phyloP scores from a whole-genome alignment of 1,140 invertebrate species.

The Hyposmocoma kahamanoa region DNA sequence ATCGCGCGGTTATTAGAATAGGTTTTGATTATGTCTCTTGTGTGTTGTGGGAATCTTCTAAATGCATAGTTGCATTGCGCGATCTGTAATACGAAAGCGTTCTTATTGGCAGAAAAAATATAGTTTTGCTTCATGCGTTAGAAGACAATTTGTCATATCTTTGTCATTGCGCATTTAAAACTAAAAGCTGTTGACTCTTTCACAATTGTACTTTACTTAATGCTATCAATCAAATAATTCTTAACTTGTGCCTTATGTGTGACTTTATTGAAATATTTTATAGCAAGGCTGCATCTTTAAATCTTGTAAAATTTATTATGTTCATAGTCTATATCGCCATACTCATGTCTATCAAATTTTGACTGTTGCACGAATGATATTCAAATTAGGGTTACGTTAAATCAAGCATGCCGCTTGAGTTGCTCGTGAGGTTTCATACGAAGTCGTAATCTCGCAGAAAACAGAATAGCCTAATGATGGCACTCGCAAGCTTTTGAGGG shows the following conservation, averaged over 20 bases:
- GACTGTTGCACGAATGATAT: not conserved
- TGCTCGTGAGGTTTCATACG: not conserved
- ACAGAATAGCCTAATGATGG: not conserved
- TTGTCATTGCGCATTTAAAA: no score
- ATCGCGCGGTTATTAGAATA: conserved; percentile 13
- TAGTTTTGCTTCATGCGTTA: no score
- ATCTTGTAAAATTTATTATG: not conserved
- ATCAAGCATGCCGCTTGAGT: not conserved
- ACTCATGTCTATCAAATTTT: not conserved
- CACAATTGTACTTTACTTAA: no score
- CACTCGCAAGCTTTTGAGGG: not conserved
- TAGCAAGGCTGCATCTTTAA: not conserved
- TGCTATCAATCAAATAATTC: no score
- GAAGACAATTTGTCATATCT: no score
- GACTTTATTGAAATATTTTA: not conserved
- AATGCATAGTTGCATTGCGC: no score
- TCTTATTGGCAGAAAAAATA: no score
- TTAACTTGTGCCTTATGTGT: no score
- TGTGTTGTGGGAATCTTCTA: conserved; percentile 5
- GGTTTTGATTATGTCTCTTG: conserved; percentile 2
- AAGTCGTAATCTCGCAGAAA: no score
- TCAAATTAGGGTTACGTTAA: not conserved
- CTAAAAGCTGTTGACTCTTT: no score
- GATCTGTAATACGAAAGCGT: no score
- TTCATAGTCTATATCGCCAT: not conserved